These are phyloP conservation scores for Pipistrellus pygmaeus DNA, from an alignment of 2,797 vertebrate genomes.

Conservation along the genomic window DNA sequence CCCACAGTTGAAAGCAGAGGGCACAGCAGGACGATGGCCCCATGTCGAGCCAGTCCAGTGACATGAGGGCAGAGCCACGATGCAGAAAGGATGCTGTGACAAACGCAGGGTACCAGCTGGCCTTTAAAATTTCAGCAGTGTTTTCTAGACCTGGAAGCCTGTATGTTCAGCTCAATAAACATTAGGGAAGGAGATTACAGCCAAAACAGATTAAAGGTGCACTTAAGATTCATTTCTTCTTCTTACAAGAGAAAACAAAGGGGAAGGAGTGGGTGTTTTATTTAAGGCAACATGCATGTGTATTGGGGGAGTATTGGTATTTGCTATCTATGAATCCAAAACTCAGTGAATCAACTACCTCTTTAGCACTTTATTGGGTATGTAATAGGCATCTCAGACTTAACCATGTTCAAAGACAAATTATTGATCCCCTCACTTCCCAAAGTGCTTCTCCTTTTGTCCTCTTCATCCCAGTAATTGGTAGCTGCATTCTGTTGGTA, in stretches of 20 bases:
- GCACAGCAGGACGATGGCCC: background rate
- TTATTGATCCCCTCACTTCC: background rate
- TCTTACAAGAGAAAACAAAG: background rate
- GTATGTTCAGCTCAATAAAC: background rate
- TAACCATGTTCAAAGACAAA: background rate
- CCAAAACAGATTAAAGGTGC: background rate
- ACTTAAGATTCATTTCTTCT: background rate
- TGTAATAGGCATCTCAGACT: background rate
- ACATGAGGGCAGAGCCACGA: background rate
- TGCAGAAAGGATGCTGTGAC: background rate
- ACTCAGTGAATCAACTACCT: background rate
- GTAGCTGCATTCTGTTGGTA: fast-evolving
- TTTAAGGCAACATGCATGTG: background rate
- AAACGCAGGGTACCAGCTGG: background rate
- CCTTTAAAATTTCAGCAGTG: background rate
- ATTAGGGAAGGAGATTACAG: no score
- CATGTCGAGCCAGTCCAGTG: fast-evolving
- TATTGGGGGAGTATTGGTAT: background rate
- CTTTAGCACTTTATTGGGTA: background rate
- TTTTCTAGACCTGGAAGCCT: background rate
- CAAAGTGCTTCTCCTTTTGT: background rate
- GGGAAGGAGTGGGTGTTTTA: background rate
- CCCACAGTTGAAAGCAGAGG: background rate
- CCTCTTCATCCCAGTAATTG: background rate
- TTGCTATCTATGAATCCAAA: background rate